Base-by-base conservation (phyloP, 2,113 vertebrate genomes). In the Prietella phreatophila region DNA sequence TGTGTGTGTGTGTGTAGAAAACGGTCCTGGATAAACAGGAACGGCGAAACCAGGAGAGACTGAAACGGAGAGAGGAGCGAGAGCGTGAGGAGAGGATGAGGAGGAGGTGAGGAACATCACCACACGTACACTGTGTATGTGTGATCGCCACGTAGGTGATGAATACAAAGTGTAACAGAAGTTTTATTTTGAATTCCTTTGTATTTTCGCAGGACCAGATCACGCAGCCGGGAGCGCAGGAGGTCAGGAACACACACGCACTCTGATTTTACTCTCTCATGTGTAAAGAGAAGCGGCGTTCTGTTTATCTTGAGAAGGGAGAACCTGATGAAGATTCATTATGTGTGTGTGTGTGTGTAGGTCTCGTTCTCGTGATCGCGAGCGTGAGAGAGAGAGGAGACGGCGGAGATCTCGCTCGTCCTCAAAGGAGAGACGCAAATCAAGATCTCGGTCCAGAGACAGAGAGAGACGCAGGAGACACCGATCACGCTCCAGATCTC, bases 11-110 rank as follows among this genome's bases (percentile, higher is more conserved):
- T 88, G 0, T 58, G 56, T 92, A 99, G 98, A 99, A 98, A 97
- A 98, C 97, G 0, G 98, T 99, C 81, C 96, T 97, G 60, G 97
- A 97, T 88, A 99, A 99, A 92, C 98, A 99, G 91, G 98, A 99
- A 94, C 97, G 96, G 92, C 96, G 98, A 88, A 99, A 99, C 93
- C 98, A 98, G 92, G 98, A 99, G 88, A 96, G 98, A 69, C 91
- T 99, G 92, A 97, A 96, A 93, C 95, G 98, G 91, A 95, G 98
- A 91, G 98, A 99, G 93, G 98, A 99, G 91, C 92, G 98, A n/a
- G 98, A 99, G 88, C 96, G 96, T 61, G 98, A 99, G 89, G 98
- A 99, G 88, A 95, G 92, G 42, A 94, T 97, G 95, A 95, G 86
- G 90, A 96, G 85, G 89, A 94, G 88, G 96, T 96, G 83, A 89